Base-by-base conservation (phyloP, 2,113 vertebrate genomes). In the Psittacula cyanocephala region DNA sequence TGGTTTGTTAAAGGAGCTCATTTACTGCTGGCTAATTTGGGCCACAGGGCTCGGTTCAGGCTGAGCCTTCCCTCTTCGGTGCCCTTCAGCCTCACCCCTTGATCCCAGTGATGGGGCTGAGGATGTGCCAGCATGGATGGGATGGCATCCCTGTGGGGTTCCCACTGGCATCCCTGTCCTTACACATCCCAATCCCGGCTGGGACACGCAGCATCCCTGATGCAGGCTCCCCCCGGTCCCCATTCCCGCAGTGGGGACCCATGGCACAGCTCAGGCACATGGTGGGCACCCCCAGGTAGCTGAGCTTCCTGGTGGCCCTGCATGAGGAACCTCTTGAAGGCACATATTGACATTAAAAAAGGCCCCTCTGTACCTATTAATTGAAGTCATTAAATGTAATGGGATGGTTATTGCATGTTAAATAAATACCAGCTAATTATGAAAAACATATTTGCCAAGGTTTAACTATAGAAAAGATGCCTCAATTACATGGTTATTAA, bases 381-480 rank as follows among this genome's bases (percentile, higher is more conserved):
- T 97, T 96, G 96, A 96, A 97, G 95, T 97, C 89, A 96, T 98
- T 98, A 97, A 97, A 97, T 98, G 97, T 97, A 98, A 98, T 97
- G 95, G 94, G 91, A 96, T 86, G 89, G 97, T 97, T 97, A 97
- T 96, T 98, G 87, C 97, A 96, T 37, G 89, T 97, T 97, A 98
- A 98, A 96, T 97, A 98, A 98, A 98, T 97, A 97, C 97, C 88
- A 96, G 90, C 96, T 98, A 97, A 98, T 98, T 97, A 98, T 96
- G 97, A 97, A 98, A 97, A 97, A 93, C 95, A 81, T 97, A 97
- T 97, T 98, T 98, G 96, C 97, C 88, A 89, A 98, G 95, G 96
- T 97, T 97, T 97, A 97, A 96, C 98, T 96, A 84, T 97, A 97
- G 94, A 97, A 97, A 91, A 81, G 93, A 97, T 97, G 97, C 96